These are phyloP conservation scores for Harpagoxenus sublaevis DNA, from an alignment of 2,888 invertebrate genomes.

Conservation along the genomic window DNA sequence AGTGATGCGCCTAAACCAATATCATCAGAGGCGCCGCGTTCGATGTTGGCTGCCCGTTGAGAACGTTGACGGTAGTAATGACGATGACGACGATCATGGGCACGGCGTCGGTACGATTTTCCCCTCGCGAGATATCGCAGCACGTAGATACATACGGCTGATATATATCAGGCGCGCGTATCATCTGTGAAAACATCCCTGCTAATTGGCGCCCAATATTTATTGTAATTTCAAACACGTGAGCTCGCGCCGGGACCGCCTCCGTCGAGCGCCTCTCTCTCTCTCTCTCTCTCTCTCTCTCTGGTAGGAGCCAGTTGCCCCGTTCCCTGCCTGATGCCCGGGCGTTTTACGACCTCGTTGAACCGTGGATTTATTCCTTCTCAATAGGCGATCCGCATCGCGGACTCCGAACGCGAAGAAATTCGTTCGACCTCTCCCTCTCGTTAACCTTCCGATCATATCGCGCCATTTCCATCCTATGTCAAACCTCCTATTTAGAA, in stretches of 20 bases:
- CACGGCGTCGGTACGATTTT: conserved; percentile 5
- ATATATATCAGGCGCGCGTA: conserved; percentile 61
- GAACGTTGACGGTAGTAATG: conserved; percentile 42
- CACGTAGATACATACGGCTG: neutral
- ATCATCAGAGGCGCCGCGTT: conserved; percentile 80
- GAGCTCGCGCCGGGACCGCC: conserved; percentile 62
- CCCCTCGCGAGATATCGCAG: conserved; percentile 14
- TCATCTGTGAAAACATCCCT: conserved; percentile 85
- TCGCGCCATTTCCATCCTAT: neutral
- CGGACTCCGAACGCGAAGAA: conserved; percentile 12
- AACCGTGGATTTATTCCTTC: conserved; percentile 40
- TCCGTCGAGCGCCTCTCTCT: conserved; percentile 49
- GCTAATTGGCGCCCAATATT: conserved; percentile 81
- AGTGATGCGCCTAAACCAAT: conserved; percentile 80
- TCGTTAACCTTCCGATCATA: conserved; percentile 8
- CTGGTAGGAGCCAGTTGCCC: conserved; percentile 44
- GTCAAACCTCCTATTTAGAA: conserved; percentile 1
- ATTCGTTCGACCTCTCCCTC: conserved; percentile 15
- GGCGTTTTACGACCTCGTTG: conserved; percentile 75
- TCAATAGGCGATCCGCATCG: conserved; percentile 45
- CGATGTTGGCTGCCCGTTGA: conserved; percentile 52
- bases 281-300: neutral
- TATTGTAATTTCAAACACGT: conserved; percentile 84
- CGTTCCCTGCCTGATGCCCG: conserved; percentile 13
- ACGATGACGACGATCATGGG: conserved; percentile 41